A percentile compares a stretch with the other conserved stretches of the same genome.
Evolutionary conservation across 2,888 invertebrate genomes (phyloP).

Genomic region (Pammene aurita): DNA sequence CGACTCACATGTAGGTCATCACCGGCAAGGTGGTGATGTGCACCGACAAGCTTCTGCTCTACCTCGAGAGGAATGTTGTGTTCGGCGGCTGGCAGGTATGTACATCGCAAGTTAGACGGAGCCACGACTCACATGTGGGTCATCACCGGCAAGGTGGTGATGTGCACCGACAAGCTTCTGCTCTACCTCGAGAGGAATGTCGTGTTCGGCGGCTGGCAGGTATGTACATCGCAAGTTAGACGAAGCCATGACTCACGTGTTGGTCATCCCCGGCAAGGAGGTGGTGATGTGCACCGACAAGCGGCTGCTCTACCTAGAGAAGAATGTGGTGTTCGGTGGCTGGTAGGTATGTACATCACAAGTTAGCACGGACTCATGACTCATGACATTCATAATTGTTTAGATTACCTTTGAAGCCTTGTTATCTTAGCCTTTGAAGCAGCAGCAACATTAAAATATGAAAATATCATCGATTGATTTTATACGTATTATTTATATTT

Average conservation of each 20-base stretch:
- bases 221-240: constrained; percentile 45
- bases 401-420: too few species aligned
- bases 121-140: constrained; percentile 87
- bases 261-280: constrained; percentile 85
- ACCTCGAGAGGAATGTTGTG: constrained; percentile 91
- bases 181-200: constrained; percentile 92
- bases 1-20: constrained; percentile 86
- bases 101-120: background rate
- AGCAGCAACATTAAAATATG: too few species aligned
- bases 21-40: constrained; percentile 88
- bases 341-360: constrained; percentile 86
- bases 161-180: constrained; percentile 94
- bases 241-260: constrained; percentile 84
- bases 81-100: constrained; percentile 95
- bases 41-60: constrained; percentile 93
- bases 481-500: too few species aligned
- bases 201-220: constrained; percentile 96
- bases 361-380: background rate
- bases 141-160: constrained; percentile 85
- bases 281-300: constrained; percentile 94
- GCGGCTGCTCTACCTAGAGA: constrained; percentile 90
- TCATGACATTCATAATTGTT: too few species aligned
- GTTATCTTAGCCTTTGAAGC: too few species aligned
- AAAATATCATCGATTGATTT: too few species aligned
- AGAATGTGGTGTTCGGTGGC: constrained; percentile 95